These are phyloP conservation scores for Dynastes grantii DNA, from an alignment of 2,888 invertebrate genomes.

Conservation along the genomic window DNA sequence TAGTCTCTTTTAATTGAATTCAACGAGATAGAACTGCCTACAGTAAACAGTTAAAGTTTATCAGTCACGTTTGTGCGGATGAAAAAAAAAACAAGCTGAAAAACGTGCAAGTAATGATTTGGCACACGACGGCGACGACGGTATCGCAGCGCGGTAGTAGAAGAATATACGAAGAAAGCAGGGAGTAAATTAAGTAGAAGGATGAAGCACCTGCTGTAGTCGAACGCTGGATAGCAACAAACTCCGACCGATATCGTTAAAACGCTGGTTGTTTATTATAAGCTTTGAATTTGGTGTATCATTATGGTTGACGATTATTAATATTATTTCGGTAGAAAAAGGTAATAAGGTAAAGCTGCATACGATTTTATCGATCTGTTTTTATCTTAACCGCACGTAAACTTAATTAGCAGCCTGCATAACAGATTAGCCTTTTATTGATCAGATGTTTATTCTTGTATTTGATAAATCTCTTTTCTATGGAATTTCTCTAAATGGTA, in stretches of 20 bases:
- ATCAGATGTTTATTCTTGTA: neutral
- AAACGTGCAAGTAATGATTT: slow-evolving; percentile 29
- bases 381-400: slow-evolving; percentile 38
- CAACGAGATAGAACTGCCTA: slow-evolving; percentile 6
- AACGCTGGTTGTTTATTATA: slow-evolving; percentile 46
- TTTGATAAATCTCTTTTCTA: neutral
- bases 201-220: slow-evolving; percentile 32
- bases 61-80: slow-evolving; percentile 12
- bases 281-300: slow-evolving; percentile 48
- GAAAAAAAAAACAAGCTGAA: neutral
- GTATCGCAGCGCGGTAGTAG: slow-evolving; percentile 9
- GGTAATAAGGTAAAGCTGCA: slow-evolving; percentile 42
- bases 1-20: slow-evolving; percentile 12
- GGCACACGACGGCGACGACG: slow-evolving; percentile 2
- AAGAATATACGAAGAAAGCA: slow-evolving; percentile 15
- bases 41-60: slow-evolving; percentile 19
- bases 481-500: no score
- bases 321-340: slow-evolving; percentile 45
- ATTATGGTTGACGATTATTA: slow-evolving; percentile 48
- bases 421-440: slow-evolving; percentile 22
- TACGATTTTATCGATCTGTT: slow-evolving; percentile 40
- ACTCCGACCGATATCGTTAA: slow-evolving; percentile 44
- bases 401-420: slow-evolving; percentile 36
- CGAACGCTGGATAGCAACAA: slow-evolving; percentile 18
- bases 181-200: slow-evolving; percentile 34